Evolutionary conservation across 2,797 vertebrate genomes (phyloP).

Genomic region (Eulemur coronatus): DNA sequence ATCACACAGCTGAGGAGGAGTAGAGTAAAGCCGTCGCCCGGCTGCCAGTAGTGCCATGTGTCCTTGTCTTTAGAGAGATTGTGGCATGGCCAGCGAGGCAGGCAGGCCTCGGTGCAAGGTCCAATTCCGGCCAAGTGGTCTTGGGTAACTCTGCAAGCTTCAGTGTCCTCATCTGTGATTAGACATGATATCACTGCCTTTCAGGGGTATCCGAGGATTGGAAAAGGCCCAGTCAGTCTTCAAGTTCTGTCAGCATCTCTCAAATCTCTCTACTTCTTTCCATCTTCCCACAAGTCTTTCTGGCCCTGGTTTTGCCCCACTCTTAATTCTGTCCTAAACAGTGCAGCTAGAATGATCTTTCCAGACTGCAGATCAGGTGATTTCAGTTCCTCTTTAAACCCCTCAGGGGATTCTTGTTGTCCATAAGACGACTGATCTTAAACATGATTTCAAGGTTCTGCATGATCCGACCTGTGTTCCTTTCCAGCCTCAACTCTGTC

Average conservation of each 20-base stretch:
- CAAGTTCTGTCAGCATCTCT: neutral
- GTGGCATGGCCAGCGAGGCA: neutral
- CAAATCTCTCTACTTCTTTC: neutral
- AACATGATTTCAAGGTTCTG: neutral
- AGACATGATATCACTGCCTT: neutral
- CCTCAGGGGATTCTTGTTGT: neutral
- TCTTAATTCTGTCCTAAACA: neutral
- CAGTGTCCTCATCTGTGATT: neutral
- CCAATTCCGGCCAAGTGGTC: no score
- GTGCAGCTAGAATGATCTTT: neutral
- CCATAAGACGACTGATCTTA: neutral
- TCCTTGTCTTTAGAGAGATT: neutral
- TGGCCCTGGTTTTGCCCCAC: neutral
- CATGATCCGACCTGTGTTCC: neutral
- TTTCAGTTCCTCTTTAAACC: neutral
- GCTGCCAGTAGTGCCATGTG: fast-evolving
- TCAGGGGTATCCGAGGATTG: neutral
- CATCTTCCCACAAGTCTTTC: neutral
- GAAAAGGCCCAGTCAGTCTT: neutral
- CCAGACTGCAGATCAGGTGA: neutral
- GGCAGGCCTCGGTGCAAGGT: neutral
- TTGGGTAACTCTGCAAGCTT: neutral
- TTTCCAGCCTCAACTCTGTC: neutral
- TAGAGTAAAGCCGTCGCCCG: neutral
- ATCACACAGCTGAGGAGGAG: neutral